These are phyloP conservation scores for Heterodera filipjevi DNA, from an alignment of 2,888 invertebrate species.

Conservation along the genomic window DNA sequence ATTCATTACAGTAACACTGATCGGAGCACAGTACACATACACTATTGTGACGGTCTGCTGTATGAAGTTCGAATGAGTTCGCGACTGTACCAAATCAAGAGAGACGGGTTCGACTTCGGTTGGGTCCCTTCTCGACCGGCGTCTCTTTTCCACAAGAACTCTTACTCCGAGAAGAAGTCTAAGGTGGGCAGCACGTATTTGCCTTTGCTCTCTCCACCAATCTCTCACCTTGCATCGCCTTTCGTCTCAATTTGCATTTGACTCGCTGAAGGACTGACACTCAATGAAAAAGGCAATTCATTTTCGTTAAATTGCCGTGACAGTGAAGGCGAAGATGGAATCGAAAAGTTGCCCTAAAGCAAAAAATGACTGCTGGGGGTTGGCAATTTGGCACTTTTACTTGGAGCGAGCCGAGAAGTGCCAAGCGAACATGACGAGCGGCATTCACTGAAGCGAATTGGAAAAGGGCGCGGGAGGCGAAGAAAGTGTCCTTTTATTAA, in stretches of 20 bases:
- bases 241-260: slow-evolving; percentile 16
- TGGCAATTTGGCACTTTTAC: not conserved
- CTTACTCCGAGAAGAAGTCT: slow-evolving; percentile 52
- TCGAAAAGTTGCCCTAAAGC: slow-evolving; percentile 26
- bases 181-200: no score
- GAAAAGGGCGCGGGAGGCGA: slow-evolving; percentile 54
- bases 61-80: slow-evolving; percentile 41
- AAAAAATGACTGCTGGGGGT: not conserved
- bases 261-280: slow-evolving; percentile 24
- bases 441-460: slow-evolving; percentile 38
- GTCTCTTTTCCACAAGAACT: slow-evolving; percentile 51
- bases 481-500: slow-evolving; percentile 52
- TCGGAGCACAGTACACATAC: no score
- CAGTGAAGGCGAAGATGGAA: slow-evolving; percentile 6
- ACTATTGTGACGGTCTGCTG: slow-evolving; percentile 56
- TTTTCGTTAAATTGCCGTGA: slow-evolving; percentile 33
- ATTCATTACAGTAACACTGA: no score
- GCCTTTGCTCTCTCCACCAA: no score
- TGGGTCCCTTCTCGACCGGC: slow-evolving; percentile 45
- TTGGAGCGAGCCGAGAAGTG: not conserved
- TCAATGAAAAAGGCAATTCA: slow-evolving; percentile 41
- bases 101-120: slow-evolving; percentile 54
- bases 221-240: slow-evolving; percentile 17
- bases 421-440: slow-evolving; percentile 34
- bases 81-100: slow-evolving; percentile 48